Evolutionary conservation across 1,140 invertebrate species (phyloP), one percentile per base, ranked within the genome.

Genomic region (Bombus sibiricus): DNA sequence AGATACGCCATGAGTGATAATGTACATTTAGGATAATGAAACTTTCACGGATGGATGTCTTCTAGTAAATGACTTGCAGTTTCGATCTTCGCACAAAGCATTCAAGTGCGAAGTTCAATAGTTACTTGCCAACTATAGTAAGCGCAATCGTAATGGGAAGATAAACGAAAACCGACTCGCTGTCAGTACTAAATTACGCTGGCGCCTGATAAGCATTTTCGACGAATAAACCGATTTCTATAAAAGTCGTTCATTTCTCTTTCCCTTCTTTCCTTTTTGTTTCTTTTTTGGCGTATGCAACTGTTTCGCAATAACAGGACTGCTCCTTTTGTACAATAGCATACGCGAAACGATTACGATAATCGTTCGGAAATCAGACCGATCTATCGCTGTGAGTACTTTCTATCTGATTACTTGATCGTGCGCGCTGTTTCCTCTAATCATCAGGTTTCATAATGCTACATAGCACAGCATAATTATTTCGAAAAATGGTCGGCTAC

Each of bases 371-470:
- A 43, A 53, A 84, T 72, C 53, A 15, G 39, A 59, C 34, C n/a
- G 37, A 71, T 59, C 8, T 62, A 64, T 37, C 41, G 73, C 25
- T 68, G 32, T 18, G n/a, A 47, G 25, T 37, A 34, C 32, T 9
- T 57, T n/a, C 79, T 84, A 84, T 84, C 68, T 43, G 76, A 62
- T 79, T 72, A 72, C 15, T 57, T 78, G 59, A 79, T 84, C 82
- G 47, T 22, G 1, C 37, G 18, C 15, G 39, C 15, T 28, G 28
- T 62, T 72, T 62, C 47, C 53, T 47, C n/a, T 32, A 62, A 69
- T 71, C 76, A 64, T 47, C 62, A 25, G 25, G 53, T 79, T 79
- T 71, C 76, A 43, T 79, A 79, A 84, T 62, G 59, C 37, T 13
- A 43, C 22, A 41, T 37, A 68, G 66, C 47, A n/a, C 39, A 47